Conservation (phyloP, 2,888 invertebrate species). For the Selenia dentaria region DNA sequence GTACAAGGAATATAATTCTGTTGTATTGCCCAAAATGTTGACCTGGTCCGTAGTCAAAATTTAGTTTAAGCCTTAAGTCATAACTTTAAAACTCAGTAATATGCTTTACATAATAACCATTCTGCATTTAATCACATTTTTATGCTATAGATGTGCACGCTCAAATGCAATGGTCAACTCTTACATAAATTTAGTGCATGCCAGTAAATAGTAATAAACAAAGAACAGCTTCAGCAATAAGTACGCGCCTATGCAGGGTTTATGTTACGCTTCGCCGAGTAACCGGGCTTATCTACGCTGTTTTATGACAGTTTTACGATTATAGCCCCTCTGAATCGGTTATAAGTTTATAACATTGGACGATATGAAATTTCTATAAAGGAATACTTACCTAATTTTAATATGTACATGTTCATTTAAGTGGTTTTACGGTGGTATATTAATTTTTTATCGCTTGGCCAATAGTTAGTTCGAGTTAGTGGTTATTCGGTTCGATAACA, state of each 20-base stretch:
- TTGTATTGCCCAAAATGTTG: too few relatives aligned
- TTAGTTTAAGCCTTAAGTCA: too few relatives aligned
- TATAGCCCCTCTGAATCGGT: conserved; percentile 76
- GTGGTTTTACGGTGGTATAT: conserved; percentile 58
- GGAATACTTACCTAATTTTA: conserved; percentile 59
- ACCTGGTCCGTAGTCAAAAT: too few relatives aligned
- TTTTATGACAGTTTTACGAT: conserved; percentile 80
- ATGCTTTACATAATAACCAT: too few relatives aligned
- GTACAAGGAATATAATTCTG: too few relatives aligned
- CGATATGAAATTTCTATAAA: conserved; percentile 79
- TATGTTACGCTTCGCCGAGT: conserved; percentile 62
- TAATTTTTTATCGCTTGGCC: conserved; percentile 59
- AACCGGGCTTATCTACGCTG: conserved; percentile 70
- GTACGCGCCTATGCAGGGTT: conserved; percentile 53
- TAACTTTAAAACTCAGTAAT: too few relatives aligned
- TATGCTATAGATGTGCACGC: too few relatives aligned
- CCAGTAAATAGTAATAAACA: conserved; percentile 48
- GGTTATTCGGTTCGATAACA: too few relatives aligned
- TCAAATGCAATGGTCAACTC: neutral
- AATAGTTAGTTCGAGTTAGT: too few relatives aligned
- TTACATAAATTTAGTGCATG: neutral
- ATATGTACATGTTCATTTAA: conserved; percentile 76
- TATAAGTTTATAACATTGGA: conserved; percentile 65
- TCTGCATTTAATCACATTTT: too few relatives aligned
- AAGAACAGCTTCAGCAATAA: conserved; percentile 47